Percentiles rank a stretch among this genome's conserved stretches.
phyloP scores from a whole-genome alignment of 2,888 invertebrate species.

The Julus scandinavius region DNA sequence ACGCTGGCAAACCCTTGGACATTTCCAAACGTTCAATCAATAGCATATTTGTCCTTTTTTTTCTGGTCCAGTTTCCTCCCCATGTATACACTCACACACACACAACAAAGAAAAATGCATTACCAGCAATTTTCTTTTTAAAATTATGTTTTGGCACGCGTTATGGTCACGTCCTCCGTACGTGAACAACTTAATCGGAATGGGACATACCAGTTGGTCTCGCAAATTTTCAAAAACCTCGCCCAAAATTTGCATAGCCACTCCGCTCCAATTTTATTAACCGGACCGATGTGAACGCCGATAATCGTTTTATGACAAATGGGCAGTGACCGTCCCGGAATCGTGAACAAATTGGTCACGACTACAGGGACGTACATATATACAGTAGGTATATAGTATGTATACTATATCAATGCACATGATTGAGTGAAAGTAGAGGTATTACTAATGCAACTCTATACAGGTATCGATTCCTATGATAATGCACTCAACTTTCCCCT shows the following conservation, averaged over 20 bases:
- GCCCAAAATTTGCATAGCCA: conserved; percentile 6
- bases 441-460: too few species aligned
- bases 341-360: not conserved
- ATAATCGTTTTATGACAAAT: not conserved
- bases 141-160: conserved; percentile 15
- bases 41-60: not conserved
- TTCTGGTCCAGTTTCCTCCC: not conserved
- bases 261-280: not conserved
- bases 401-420: not conserved
- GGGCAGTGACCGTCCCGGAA: not conserved
- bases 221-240: not conserved
- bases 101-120: not conserved
- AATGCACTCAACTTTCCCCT: too few species aligned
- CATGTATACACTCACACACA: too few species aligned
- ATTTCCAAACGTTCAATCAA: not conserved
- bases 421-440: not conserved
- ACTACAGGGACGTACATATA: not conserved
- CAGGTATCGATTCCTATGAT: too few species aligned
- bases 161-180: conserved; percentile 19
- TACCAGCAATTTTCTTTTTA: not conserved
- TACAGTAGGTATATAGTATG: too few species aligned
- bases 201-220: not conserved
- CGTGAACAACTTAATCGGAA: not conserved
- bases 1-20: not conserved
- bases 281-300: not conserved